Evolutionary conservation across 2,797 vertebrate genomes (phyloP).

Genomic region (Phylloscopus collybita): DNA sequence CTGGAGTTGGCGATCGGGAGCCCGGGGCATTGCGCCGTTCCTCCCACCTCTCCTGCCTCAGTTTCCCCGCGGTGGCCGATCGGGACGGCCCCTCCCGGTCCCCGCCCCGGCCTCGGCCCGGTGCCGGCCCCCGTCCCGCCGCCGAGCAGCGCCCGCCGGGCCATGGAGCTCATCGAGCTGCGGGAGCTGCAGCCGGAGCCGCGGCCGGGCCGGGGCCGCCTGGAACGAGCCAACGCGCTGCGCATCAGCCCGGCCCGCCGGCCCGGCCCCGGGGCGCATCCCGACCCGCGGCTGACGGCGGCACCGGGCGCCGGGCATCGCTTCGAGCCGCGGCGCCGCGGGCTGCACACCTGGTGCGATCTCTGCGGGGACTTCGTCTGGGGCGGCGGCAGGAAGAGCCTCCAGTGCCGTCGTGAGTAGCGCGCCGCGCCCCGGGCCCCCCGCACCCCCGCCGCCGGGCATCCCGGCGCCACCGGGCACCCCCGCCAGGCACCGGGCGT

Average conservation of each 20-base stretch:
- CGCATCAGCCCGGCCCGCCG: conserved; percentile 81
- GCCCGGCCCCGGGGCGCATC: conserved; percentile 44
- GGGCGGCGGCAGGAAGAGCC: conserved; percentile 91
- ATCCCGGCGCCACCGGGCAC: not conserved
- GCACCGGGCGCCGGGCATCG: conserved; percentile 83
- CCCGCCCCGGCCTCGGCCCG: not conserved
- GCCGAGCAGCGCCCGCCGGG: not conserved
- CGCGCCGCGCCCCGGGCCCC: not conserved
- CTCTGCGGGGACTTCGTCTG: conserved; percentile 97
- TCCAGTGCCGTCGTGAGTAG: conserved; percentile 92
- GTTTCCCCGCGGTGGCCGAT: not conserved
- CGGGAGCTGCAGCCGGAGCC: conserved; percentile 83
- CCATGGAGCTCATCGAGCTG: conserved; percentile 91
- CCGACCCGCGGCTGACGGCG: conserved; percentile 59
- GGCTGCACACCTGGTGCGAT: conserved; percentile 95
- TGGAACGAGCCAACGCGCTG: conserved; percentile 81
- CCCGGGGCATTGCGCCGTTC: too few relatives aligned
- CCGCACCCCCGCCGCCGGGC: not conserved
- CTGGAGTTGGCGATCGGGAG: not conserved
- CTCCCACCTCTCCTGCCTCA: not conserved
- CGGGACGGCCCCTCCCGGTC: conserved; percentile 4
- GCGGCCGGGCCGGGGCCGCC: conserved; percentile 78
- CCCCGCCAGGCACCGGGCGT: not conserved
- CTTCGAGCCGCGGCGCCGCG: conserved; percentile 86
- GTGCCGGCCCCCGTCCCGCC: not conserved